phyloP scores from a whole-genome alignment of 2,797 vertebrate species.

The Emys orbicularis region DNA sequence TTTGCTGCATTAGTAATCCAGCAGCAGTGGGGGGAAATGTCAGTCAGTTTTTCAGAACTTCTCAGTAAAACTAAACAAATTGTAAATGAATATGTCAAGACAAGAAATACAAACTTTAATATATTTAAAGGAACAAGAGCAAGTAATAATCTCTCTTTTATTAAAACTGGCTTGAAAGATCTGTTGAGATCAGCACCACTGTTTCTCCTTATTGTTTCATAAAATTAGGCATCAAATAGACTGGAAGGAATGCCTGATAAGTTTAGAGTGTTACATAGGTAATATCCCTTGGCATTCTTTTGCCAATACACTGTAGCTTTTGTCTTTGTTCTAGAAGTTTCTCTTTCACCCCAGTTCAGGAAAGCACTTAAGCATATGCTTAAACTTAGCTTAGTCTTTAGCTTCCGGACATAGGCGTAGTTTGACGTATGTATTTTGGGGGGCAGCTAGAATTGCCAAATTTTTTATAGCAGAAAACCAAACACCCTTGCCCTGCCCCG shows the following conservation, averaged over 20 bases:
- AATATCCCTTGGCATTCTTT: neutral
- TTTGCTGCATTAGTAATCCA: slow-evolving; percentile 44
- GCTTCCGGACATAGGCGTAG: neutral
- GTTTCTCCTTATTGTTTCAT: slow-evolving; percentile 51
- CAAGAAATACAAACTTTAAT: slow-evolving; percentile 61
- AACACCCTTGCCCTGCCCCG: too few species aligned
- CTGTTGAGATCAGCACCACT: slow-evolving; percentile 26
- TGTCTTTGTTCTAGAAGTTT: neutral
- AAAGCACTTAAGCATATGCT: neutral
- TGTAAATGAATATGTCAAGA: neutral
- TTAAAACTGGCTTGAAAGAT: slow-evolving; percentile 68
- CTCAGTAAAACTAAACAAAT: slow-evolving; percentile 42
- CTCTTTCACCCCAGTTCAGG: rapidly evolving
- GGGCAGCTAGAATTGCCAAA: too few species aligned
- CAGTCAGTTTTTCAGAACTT: slow-evolving; percentile 33
- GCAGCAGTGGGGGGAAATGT: slow-evolving; percentile 30
- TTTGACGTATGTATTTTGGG: too few species aligned
- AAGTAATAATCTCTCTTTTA: slow-evolving; percentile 63
- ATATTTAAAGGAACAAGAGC: slow-evolving; percentile 43
- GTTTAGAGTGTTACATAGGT: slow-evolving; percentile 2
- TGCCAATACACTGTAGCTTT: neutral
- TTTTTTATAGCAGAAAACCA: too few species aligned
- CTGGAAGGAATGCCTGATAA: slow-evolving; percentile 16
- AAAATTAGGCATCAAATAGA: slow-evolving; percentile 36
- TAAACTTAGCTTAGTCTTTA: neutral